Evolutionary conservation across 2,113 vertebrate species (phyloP).

Genomic region (Alethe castanea): DNA sequence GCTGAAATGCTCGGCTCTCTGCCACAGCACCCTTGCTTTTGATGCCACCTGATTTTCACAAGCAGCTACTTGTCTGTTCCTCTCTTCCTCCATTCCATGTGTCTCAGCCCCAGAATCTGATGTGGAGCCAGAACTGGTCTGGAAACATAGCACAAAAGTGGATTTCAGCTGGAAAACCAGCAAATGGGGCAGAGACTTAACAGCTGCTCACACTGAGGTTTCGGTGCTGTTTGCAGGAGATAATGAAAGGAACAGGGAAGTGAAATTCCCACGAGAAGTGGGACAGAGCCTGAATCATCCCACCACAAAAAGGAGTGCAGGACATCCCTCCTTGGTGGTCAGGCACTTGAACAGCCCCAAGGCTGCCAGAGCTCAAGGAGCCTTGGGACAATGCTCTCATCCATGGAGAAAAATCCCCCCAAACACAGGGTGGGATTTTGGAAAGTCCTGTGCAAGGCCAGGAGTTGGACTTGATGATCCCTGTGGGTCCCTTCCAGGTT

Average conservation of each 20-base stretch:
- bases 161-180: background rate
- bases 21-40: background rate
- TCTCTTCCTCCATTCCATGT: background rate
- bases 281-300: rapidly evolving
- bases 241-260: background rate
- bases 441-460: background rate
- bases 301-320: background rate
- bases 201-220: background rate
- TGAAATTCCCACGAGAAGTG: background rate
- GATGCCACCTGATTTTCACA: background rate
- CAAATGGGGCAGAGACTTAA: rapidly evolving
- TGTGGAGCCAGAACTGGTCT: background rate
- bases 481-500: background rate
- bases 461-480: background rate
- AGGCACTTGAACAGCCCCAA: background rate
- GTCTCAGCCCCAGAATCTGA: background rate
- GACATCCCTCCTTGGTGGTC: background rate
- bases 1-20: background rate
- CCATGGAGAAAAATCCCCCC: background rate
- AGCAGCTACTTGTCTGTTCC: background rate
- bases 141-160: background rate
- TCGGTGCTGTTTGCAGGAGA: background rate
- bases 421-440: background rate
- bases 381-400: background rate
- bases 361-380: background rate